Evolutionary conservation across 2,888 invertebrate genomes (phyloP), one percentile per base, ranked within the genome.

Genomic region (Pachydiplax longipennis): DNA sequence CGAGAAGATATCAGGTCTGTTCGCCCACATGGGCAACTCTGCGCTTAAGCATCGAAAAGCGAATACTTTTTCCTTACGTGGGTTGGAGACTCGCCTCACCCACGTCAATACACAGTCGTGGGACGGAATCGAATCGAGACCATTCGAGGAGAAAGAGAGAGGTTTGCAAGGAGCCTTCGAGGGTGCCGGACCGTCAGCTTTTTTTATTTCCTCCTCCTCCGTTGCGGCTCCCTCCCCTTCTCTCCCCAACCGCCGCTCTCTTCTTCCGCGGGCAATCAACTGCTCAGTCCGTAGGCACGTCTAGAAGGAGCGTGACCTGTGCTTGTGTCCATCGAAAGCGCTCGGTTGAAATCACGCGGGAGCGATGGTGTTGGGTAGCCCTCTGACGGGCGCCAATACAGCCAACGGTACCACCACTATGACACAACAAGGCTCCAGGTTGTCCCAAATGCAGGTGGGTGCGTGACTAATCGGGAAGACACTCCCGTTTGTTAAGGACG

Each of bases 361-460:
- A 58, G 37, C 35, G n/a, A 87, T 87, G 87, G 87, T 87, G 87
- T 61, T 87, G 35, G 87, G 87, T 4, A 87, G 87, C 87, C 61
- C 87, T 22, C 65, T 87, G 87, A 37, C 58, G 61, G 87, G 87
- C 87, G 22, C 37, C 37, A 58, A 18, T 35, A 61, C 87, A 22
- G 37, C 87, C 35, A 61, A 87, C 35, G 87, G 87, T 2, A 18
- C 61, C 87, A 37, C 61, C 0, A 37, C 87, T 12, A 73, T 73
- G 73, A 61, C 87, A 8, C 83, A 31, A 31, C 83, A 83, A 35
- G 87, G 87, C 8, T 87, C 87, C 61, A 87, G 61, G 61, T 37
- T 87, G 65, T 87, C 87, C 22, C 87, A 87, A 65, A 87, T 87
- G 87, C 58, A 87, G 87, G 87, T 87, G 87, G n/a, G 87, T 87